Percentiles rank a stretch among this genome's conserved stretches.
Evolutionary conservation across 2,888 invertebrate species (phyloP).

Genomic region (Leistus spinibarbis): DNA sequence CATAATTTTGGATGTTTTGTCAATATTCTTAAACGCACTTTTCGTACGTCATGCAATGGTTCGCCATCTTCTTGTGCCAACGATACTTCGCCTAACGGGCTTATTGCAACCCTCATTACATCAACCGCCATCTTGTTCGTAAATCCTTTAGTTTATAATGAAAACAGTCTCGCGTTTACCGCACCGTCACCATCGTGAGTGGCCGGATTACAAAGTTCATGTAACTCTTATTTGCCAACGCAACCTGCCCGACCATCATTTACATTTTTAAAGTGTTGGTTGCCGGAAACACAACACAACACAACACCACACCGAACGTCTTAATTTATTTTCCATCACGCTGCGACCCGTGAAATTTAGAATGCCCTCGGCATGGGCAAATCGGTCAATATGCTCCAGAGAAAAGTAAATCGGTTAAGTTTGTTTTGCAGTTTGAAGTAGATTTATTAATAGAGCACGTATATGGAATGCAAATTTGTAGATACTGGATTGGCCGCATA

Average conservation of each 20-base stretch:
- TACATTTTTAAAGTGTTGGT: background rate
- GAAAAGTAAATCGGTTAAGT: background rate
- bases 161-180: background rate
- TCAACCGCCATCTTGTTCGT: background rate
- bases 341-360: background rate
- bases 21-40: background rate
- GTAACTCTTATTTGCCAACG: background rate
- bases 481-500: too few relatives aligned
- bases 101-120: background rate
- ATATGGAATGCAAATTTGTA: too few relatives aligned
- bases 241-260: background rate
- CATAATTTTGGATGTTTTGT: background rate
- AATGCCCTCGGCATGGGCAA: background rate
- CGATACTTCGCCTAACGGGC: background rate
- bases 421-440: too few relatives aligned
- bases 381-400: too few relatives aligned
- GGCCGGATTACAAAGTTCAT: background rate
- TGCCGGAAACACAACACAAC: background rate
- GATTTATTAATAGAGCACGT: too few relatives aligned
- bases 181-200: background rate
- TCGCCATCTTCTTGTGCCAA: background rate
- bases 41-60: background rate
- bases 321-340: background rate
- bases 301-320: too few relatives aligned
- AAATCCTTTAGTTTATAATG: background rate